Base-by-base conservation (phyloP, 2,888 invertebrate species). In the Artemia sp. region DNA sequence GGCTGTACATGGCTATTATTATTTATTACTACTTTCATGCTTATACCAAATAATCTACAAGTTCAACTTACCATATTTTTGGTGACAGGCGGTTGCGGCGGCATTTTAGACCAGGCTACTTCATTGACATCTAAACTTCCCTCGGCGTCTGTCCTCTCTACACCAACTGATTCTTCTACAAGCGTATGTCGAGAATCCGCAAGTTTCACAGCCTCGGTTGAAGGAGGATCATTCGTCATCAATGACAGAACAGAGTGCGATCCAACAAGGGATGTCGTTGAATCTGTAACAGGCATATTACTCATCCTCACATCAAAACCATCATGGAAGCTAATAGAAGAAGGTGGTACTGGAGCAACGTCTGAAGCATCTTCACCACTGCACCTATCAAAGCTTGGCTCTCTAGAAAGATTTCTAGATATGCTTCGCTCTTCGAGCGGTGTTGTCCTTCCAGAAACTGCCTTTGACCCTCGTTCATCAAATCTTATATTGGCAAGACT, bases 191-290 rank as follows among this genome's bases (percentile, higher is more conserved):
- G 38, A 38, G 38, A 38, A 38, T 38, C 38, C 38, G 38, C 38
- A 38, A 38, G 38, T 38, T 38, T 38, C 38, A 38, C 38, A 38
- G 38, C 1, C 38, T 38, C 38, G 38, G 38, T 38, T 24, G 64
- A 24, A 19, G 64, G 64, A 24, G 14, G n/a, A n/a, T 24, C 64
- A 58, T 58, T 58, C 8, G 64, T 58, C 64, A 58, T 58, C 24
- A 24, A 58, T 11, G 64, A 58, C 8, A 58, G 64, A 19, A 58
- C 64, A n/a, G 64, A 58, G 14, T 58, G 64, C 8, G 64, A 58
- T 2, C 64, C 64, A 58, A 24, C 64, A n/a, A 58, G 24, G n/a
- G 64, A 58, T n/a, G 64, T 58, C 64, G 64, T 58, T n/a, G 64
- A 58, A 24, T 58, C 64, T 19, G 64, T 58, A 58, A 58, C 24